Percentiles rank a stretch among this genome's conserved stretches.
phyloP scores from a whole-genome alignment of 2,113 vertebrate genomes.

The Sorex araneus region DNA sequence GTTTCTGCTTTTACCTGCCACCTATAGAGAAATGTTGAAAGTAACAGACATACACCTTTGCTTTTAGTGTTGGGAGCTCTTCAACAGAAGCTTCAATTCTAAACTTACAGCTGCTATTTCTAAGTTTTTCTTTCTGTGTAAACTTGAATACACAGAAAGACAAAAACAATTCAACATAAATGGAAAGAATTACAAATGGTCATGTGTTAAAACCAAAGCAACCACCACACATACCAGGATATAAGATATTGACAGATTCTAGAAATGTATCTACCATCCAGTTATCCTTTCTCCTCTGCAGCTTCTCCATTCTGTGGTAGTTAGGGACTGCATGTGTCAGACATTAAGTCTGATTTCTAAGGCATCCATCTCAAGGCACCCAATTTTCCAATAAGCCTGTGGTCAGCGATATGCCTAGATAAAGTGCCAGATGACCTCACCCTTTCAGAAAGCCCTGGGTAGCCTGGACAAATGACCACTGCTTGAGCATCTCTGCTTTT shows the following conservation, averaged over 20 bases:
- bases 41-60: too few species aligned
- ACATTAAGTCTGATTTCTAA: background rate
- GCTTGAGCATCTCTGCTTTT: background rate
- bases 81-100: background rate
- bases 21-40: too few species aligned
- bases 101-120: constrained; percentile 39
- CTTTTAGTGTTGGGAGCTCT: too few species aligned
- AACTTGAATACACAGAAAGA: background rate
- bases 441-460: background rate
- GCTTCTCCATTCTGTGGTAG: background rate
- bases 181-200: background rate
- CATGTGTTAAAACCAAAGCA: background rate
- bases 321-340: background rate
- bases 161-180: constrained; percentile 9
- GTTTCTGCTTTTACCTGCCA: too few species aligned
- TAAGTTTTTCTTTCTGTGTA: background rate
- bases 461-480: background rate
- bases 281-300: background rate
- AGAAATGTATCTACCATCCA: background rate
- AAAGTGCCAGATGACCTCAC: background rate
- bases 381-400: background rate
- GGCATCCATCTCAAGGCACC: background rate
- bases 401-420: background rate
- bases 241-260: background rate
- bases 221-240: background rate